These are phyloP conservation scores for Dysidea cf. avara DNA, from an alignment of 37 sponge, comb jelly and placozoan genomes.

Conservation along the genomic window DNA sequence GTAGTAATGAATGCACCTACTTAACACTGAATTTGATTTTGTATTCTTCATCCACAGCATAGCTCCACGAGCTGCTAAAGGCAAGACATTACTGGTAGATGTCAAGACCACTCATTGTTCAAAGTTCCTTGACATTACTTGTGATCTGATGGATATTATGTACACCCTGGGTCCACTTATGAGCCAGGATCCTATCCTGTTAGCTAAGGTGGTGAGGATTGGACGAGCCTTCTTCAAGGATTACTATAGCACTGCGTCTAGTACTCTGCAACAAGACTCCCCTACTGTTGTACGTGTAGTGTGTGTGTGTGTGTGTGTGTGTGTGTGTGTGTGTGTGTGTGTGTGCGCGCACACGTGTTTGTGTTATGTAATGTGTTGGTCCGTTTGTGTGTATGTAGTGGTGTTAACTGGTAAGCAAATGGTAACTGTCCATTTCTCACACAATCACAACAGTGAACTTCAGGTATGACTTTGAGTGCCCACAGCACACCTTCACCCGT, in stretches of 20 bases:
- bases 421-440: too few species aligned
- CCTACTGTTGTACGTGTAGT: neutral
- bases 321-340: neutral
- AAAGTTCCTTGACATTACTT: conserved; percentile 20
- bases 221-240: conserved; percentile 73
- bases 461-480: too few species aligned
- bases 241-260: conserved; percentile 1
- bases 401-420: too few species aligned
- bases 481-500: too few species aligned
- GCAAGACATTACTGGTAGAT: neutral
- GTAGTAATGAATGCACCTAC: too few species aligned
- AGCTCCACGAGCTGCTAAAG: conserved; percentile 55
- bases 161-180: conserved; percentile 76
- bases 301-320: conserved; percentile 1
- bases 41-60: conserved; percentile 12
- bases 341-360: neutral
- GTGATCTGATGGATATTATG: conserved; percentile 60
- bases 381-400: too few species aligned
- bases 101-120: conserved; percentile 11
- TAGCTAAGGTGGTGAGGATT: conserved; percentile 84
- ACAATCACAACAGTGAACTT: too few species aligned
- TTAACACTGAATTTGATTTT: too few species aligned
- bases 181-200: conserved; percentile 68
- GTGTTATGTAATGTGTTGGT: too few species aligned
- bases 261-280: conserved; percentile 16